These are phyloP conservation scores for Botia kubotai DNA, from an alignment of 2,797 vertebrate genomes.

Conservation along the genomic window DNA sequence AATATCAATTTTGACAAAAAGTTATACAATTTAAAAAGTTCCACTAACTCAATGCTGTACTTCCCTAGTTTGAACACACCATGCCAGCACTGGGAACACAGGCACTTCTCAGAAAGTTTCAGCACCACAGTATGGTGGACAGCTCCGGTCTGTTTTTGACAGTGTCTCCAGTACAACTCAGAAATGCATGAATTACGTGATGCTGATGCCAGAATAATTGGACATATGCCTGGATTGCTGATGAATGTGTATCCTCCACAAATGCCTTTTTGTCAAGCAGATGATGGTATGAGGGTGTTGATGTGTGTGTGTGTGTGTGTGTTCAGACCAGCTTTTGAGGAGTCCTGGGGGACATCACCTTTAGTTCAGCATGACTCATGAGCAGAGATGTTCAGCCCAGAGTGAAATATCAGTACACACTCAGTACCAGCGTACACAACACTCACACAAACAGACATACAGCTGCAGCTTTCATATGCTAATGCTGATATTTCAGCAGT, in stretches of 20 bases:
- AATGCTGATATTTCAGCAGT: conserved; percentile 70
- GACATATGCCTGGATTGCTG: conserved; percentile 29
- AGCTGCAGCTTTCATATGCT: conserved; percentile 75
- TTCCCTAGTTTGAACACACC: too few relatives aligned
- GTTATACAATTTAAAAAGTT: too few relatives aligned
- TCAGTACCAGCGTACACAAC: conserved; percentile 48
- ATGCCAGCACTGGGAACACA: not conserved
- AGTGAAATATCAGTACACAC: conserved; percentile 37
- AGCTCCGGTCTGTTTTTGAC: conserved; percentile 28
- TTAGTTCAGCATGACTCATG: conserved; percentile 35
- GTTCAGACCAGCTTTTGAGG: conserved; percentile 6
- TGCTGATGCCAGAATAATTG: conserved; percentile 21
- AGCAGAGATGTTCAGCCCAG: conserved; percentile 30
- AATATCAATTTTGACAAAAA: too few relatives aligned
- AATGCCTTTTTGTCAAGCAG: conserved; percentile 40
- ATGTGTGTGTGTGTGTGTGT: conserved; percentile 41
- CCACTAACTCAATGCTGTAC: too few relatives aligned
- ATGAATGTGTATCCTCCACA: conserved; percentile 43
- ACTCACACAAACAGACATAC: conserved; percentile 51
- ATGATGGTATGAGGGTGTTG: conserved; percentile 35
- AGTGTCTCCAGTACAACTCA: not conserved
- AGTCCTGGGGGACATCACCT: conserved; percentile 33
- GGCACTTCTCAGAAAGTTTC: conserved; percentile 22
- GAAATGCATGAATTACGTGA: conserved; percentile 12
- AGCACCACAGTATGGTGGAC: conserved; percentile 43